A percentile compares a stretch with the other conserved stretches of the same genome.
These are phyloP conservation scores for Heterodera schachtii DNA, from an alignment of 1,140 invertebrate genomes.

Conservation along the genomic window DNA sequence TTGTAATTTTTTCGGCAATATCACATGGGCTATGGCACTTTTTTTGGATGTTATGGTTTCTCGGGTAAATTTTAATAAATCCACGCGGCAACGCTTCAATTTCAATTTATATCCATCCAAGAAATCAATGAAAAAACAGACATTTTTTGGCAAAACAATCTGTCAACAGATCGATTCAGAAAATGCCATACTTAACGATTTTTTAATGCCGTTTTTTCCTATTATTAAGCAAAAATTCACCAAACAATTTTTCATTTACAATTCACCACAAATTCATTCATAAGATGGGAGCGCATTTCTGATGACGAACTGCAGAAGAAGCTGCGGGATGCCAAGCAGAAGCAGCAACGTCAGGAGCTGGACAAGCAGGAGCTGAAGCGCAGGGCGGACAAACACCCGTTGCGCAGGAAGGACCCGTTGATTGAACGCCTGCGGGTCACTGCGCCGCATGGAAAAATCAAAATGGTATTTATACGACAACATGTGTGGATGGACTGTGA, in stretches of 20 bases:
- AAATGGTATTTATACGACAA: neutral
- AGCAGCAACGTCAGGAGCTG: neutral
- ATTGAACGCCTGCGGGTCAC: conserved; percentile 1
- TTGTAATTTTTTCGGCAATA: no score
- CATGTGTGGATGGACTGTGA: no score
- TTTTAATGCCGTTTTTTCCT: neutral
- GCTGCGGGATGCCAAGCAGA: conserved; percentile 6
- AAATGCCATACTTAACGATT: no score
- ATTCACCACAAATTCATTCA: neutral
- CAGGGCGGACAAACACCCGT: conserved; percentile 12
- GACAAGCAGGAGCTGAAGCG: conserved; percentile 15
- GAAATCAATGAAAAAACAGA: no score
- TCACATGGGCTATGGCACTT: no score
- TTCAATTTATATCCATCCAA: neutral
- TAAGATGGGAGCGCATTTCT: neutral
- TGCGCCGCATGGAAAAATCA: conserved; percentile 27
- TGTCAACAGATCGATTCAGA: no score
- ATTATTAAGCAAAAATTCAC: no score
- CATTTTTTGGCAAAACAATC: no score
- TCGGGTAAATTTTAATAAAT: neutral
- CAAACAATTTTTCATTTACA: no score
- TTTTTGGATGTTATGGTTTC: no score
- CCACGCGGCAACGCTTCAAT: neutral
- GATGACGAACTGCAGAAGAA: conserved; percentile 18
- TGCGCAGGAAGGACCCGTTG: conserved; percentile 22